phyloP scores from a whole-genome alignment of 2,888 invertebrate genomes.

The Ellobium chinense region DNA sequence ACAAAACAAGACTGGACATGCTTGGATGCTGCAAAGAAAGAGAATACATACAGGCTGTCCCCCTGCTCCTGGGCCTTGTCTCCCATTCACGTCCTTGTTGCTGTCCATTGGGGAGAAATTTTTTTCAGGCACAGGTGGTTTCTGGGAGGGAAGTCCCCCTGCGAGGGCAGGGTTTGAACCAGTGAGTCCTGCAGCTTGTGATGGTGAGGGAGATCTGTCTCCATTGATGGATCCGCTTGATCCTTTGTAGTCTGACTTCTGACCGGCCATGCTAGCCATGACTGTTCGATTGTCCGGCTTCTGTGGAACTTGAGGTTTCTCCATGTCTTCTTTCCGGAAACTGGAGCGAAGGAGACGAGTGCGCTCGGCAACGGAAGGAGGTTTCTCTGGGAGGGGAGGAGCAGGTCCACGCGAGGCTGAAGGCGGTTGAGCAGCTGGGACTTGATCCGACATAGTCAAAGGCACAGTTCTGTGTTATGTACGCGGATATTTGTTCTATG shows the following conservation, averaged over 20 bases:
- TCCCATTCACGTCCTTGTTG: slow-evolving; percentile 40
- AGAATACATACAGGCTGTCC: slow-evolving; percentile 27
- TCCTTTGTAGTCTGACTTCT: slow-evolving; percentile 53
- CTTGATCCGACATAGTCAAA: slow-evolving; percentile 42
- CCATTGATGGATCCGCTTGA: slow-evolving; percentile 48
- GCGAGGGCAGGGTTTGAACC: background rate
- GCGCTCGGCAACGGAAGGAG: slow-evolving; percentile 71
- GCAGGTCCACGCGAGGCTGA: slow-evolving; percentile 59
- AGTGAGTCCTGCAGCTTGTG: background rate
- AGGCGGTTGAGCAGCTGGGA: slow-evolving; percentile 3
- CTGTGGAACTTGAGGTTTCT: slow-evolving; percentile 59
- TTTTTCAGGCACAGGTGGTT: slow-evolving; percentile 37
- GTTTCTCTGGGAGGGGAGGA: slow-evolving; percentile 71
- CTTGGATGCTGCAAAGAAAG: background rate
- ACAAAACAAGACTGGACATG: too few relatives aligned
- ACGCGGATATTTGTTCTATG: too few relatives aligned
- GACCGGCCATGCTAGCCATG: slow-evolving; percentile 53
- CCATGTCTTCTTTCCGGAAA: slow-evolving; percentile 68
- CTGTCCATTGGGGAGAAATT: slow-evolving; percentile 26
- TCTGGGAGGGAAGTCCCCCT: slow-evolving; percentile 33
- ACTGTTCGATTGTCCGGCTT: slow-evolving; percentile 53
- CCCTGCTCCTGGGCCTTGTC: background rate
- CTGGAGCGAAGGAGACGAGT: slow-evolving; percentile 68
- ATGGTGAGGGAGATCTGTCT: slow-evolving; percentile 49
- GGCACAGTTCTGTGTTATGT: too few relatives aligned